Base-by-base conservation (phyloP, 2,113 vertebrate genomes). In the Ochotona curzoniae region DNA sequence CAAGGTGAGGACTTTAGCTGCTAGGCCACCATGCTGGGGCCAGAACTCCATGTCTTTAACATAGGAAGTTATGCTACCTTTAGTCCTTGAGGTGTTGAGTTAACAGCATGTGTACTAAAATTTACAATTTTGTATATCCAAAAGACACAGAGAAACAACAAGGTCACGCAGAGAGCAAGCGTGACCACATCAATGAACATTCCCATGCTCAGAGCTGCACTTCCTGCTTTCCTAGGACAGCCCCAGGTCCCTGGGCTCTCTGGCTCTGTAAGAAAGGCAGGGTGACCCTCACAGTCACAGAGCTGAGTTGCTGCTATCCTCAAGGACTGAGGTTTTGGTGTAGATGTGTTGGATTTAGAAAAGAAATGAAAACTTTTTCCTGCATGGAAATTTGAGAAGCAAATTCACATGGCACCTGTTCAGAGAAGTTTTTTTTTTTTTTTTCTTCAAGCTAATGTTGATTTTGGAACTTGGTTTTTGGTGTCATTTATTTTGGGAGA, bases 151-250 rank as follows among this genome's bases (percentile, higher is more conserved):
- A 44, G 38, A 44, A 44, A 6, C 38, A 44, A 6, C 38, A 44
- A 44, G 38, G 38, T 44, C 6, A 44, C 54, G 15, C 54, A 69
- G 83, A 73, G 64, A 71, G 47, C 66, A 90, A 78, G 47, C 70
- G 4, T 51, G 57, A 35, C 54, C 10, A 51, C 71, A 23, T 0
- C 30, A 64, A 30, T 5, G 26, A 25, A 66, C n/a, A 71, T 5
- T 13, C 6, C 78, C 14, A 57, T 66, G 12, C 18, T 51, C 74
- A 54, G 21, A 30, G 49, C 2, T 60, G 47, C 57, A 73, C 30
- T 83, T 95, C n/a, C 71, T 83, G 25, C 61, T 79, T 95, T 75
- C 30, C 28, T 30, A 60, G 83, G 14, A 75, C 26, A 93, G 35
- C 23, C 66, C 64, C 74, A 74, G 60, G 32, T 64, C 23, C 57